These are phyloP conservation scores for Schizopygopsis malacanthus DNA, from an alignment of 2,797 vertebrate species.

Conservation along the genomic window DNA sequence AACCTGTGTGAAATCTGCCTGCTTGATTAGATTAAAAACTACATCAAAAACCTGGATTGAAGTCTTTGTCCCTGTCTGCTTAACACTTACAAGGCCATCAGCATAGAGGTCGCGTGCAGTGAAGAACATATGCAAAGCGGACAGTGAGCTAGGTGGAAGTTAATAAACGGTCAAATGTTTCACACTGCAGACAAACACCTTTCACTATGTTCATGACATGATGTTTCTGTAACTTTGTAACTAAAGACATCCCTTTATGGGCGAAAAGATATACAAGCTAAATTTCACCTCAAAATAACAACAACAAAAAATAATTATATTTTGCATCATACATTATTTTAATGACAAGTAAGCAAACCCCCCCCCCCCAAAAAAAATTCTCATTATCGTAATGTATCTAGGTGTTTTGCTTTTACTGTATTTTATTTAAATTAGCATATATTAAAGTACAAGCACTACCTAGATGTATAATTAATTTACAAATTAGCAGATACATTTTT, in stretches of 20 bases:
- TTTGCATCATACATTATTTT: background rate
- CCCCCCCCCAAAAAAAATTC: background rate
- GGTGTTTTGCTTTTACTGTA: background rate
- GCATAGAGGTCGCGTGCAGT: constrained; percentile 1
- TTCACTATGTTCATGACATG: background rate
- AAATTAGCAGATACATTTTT: background rate
- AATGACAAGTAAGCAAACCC: no score
- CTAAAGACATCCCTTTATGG: background rate
- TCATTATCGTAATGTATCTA: background rate
- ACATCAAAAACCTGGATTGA: constrained; percentile 25
- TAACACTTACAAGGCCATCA: constrained; percentile 1
- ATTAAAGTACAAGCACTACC: background rate
- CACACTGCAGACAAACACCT: constrained; percentile 7
- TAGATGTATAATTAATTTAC: background rate
- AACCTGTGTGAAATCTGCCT: background rate
- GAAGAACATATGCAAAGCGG: constrained; percentile 41
- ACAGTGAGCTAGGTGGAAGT: constrained; percentile 29
- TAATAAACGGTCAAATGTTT: constrained; percentile 41
- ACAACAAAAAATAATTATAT: background rate
- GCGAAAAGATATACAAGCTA: background rate
- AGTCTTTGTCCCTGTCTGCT: background rate
- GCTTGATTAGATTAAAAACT: background rate
- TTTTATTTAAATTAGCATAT: background rate
- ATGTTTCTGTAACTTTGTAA: background rate
- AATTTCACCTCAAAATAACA: background rate